A percentile compares a stretch with the other conserved stretches of the same genome.
Conservation (phyloP, 2,797 vertebrate genomes). For the Lagodon rhomboides region DNA sequence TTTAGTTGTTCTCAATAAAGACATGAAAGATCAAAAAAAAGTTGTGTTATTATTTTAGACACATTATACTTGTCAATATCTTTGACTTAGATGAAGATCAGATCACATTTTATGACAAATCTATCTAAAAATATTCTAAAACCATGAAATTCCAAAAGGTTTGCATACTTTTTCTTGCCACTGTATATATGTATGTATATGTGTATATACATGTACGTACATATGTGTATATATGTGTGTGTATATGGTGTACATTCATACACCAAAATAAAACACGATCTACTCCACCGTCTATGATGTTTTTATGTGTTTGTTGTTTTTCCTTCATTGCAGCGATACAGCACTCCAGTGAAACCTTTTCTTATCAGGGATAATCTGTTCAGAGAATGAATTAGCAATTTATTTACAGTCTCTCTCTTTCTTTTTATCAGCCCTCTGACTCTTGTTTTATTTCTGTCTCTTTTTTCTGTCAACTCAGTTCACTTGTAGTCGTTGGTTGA, state of each 20-base stretch:
- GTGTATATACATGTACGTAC: too few relatives aligned
- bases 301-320: conserved; percentile 38
- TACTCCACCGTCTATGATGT: not conserved
- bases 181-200: too few relatives aligned
- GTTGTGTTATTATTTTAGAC: too few relatives aligned
- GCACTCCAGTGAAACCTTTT: conserved; percentile 43
- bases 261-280: not conserved
- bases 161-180: too few relatives aligned
- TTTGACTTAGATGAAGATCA: too few relatives aligned
- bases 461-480: conserved; percentile 17
- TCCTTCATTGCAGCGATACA: conserved; percentile 34
- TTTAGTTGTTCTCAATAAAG: too few relatives aligned
- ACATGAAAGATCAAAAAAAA: too few relatives aligned
- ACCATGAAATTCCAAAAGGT: too few relatives aligned
- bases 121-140: too few relatives aligned
- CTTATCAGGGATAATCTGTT: conserved; percentile 57
- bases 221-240: too few relatives aligned
- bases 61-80: too few relatives aligned
- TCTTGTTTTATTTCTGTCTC: conserved; percentile 10
- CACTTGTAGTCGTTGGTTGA: conserved; percentile 23
- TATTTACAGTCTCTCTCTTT: conserved; percentile 37
- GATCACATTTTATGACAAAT: too few relatives aligned
- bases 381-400: conserved; percentile 50
- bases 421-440: not conserved
- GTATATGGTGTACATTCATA: not conserved